phyloP scores from a whole-genome alignment of 1,140 invertebrate genomes.

The Arctopsyche grandis region DNA sequence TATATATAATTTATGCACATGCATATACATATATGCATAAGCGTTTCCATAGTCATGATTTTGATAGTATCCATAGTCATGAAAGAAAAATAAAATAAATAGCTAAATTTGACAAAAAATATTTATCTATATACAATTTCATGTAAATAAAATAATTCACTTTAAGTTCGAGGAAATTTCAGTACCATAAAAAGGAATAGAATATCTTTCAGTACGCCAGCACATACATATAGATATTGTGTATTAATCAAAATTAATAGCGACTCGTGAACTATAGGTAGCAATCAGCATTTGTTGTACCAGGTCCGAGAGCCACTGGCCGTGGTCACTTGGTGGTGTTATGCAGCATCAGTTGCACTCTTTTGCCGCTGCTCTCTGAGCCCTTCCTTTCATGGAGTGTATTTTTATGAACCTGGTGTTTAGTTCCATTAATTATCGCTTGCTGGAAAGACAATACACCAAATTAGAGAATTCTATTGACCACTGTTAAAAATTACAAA shows the following conservation, averaged over 20 bases:
- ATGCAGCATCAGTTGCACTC: constrained; percentile 49
- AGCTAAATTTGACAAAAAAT: too few relatives aligned
- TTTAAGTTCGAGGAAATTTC: too few relatives aligned
- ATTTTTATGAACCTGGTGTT: constrained; percentile 4
- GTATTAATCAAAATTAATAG: neutral
- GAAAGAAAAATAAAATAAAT: too few relatives aligned
- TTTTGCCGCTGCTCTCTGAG: constrained; percentile 36
- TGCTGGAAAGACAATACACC: constrained; percentile 36
- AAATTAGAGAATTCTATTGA: neutral
- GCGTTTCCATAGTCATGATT: neutral
- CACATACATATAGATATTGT: neutral
- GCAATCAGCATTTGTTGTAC: constrained; percentile 37
- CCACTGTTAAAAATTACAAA: too few relatives aligned
- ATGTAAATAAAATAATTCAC: too few relatives aligned
- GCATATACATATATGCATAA: neutral
- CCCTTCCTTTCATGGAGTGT: constrained; percentile 8
- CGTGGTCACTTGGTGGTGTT: constrained; percentile 38
- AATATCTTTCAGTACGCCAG: neutral
- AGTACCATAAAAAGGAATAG: too few relatives aligned
- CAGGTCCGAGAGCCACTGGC: constrained; percentile 31
- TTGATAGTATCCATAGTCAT: too few relatives aligned
- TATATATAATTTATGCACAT: neutral
- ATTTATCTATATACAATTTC: too few relatives aligned
- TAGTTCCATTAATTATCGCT: constrained; percentile 40
- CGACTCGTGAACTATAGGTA: constrained; percentile 34